Percentiles rank a stretch among this genome's conserved stretches.
phyloP scores from a whole-genome alignment of 2,888 invertebrate genomes.

The Trichogramma evanescens region DNA sequence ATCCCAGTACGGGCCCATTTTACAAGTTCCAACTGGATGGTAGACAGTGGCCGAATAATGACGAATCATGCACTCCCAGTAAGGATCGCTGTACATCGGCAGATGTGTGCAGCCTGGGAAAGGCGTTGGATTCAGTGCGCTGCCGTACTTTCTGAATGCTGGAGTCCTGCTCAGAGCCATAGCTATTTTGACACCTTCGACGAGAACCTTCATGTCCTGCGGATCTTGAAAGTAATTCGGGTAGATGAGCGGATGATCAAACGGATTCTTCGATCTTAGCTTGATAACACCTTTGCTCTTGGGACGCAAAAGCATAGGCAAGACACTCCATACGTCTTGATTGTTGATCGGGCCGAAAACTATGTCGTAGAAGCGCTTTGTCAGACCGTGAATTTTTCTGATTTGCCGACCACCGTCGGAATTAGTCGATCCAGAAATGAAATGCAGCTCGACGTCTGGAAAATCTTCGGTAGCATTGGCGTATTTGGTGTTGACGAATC shows the following conservation, averaged over 20 bases:
- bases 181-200: slow-evolving; percentile 81
- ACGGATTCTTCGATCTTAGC: slow-evolving; percentile 75
- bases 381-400: slow-evolving; percentile 71
- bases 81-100: slow-evolving; percentile 64
- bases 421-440: slow-evolving; percentile 78
- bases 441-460: slow-evolving; percentile 86
- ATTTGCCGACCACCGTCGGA: slow-evolving; percentile 80
- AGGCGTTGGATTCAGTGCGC: slow-evolving; percentile 60
- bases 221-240: slow-evolving; percentile 85
- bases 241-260: slow-evolving; percentile 81
- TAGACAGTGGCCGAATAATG: slow-evolving; percentile 75
- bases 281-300: slow-evolving; percentile 76
- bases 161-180: slow-evolving; percentile 73
- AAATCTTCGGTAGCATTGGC: slow-evolving; percentile 72
- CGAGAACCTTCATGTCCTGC: slow-evolving; percentile 68
- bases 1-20: slow-evolving; percentile 86
- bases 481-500: slow-evolving; percentile 81
- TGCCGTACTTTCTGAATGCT: slow-evolving; percentile 68
- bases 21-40: slow-evolving; percentile 80
- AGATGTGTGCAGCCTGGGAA: slow-evolving; percentile 73
- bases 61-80: slow-evolving; percentile 83
- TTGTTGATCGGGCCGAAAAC: slow-evolving; percentile 71
- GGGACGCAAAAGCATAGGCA: slow-evolving; percentile 78
- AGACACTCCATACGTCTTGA: slow-evolving; percentile 75
- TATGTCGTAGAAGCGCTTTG: slow-evolving; percentile 65